Percentiles rank a stretch among this genome's conserved stretches.
These are phyloP conservation scores for Silvanus unidentatus DNA, from an alignment of 2,888 invertebrate genomes.

Conservation along the genomic window DNA sequence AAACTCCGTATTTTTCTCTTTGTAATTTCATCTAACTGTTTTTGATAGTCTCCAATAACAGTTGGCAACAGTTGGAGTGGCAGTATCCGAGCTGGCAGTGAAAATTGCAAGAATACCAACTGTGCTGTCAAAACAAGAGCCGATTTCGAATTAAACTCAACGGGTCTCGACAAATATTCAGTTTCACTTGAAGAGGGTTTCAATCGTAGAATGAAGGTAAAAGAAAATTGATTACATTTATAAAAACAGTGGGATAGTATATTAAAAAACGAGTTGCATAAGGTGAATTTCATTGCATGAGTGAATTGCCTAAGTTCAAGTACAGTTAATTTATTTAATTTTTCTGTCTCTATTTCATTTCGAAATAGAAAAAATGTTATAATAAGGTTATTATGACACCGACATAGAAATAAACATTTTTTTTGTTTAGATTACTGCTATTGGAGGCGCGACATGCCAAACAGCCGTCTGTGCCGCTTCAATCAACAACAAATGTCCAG, in stretches of 20 bases:
- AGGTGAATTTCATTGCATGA: too few species aligned
- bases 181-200: slow-evolving; percentile 49
- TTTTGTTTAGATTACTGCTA: slow-evolving; percentile 12
- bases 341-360: too few species aligned
- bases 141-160: slow-evolving; percentile 42
- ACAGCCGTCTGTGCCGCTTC: slow-evolving; percentile 19
- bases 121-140: slow-evolving; percentile 43
- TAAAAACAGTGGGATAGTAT: neutral
- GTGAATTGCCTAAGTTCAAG: too few species aligned
- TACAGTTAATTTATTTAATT: too few species aligned
- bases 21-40: too few species aligned
- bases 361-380: too few species aligned
- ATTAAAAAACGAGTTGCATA: too few species aligned
- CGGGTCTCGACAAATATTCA: slow-evolving; percentile 46
- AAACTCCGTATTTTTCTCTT: too few species aligned
- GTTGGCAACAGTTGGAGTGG: slow-evolving; percentile 35
- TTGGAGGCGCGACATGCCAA: slow-evolving; percentile 16
- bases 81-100: slow-evolving; percentile 41
- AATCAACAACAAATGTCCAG: slow-evolving; percentile 23
- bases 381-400: too few species aligned
- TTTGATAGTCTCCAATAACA: neutral
- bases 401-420: too few species aligned
- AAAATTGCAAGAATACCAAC: slow-evolving; percentile 40
- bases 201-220: slow-evolving; percentile 39
- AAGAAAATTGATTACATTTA: neutral